Evolutionary conservation across 2,888 invertebrate genomes (phyloP).

Genomic region (Sphaerophoria taeniata): DNA sequence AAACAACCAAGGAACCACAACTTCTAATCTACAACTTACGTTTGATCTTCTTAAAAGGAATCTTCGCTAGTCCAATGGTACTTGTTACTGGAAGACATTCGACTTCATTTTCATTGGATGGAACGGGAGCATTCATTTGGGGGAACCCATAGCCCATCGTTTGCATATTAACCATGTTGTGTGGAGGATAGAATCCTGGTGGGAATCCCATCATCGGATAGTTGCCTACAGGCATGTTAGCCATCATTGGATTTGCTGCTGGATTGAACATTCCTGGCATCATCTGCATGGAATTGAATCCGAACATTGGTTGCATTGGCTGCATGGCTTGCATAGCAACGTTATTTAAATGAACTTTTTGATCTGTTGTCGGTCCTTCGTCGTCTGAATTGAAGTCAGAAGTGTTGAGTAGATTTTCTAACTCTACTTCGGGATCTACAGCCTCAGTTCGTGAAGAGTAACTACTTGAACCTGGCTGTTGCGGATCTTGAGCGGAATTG

Average conservation of each 20-base stretch:
- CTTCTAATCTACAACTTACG: slow-evolving; percentile 15
- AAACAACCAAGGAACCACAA: background rate
- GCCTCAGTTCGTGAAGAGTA: background rate
- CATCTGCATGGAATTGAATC: slow-evolving; percentile 10
- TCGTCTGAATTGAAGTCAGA: slow-evolving; percentile 49
- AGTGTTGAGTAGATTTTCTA: slow-evolving; percentile 35
- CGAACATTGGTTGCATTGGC: slow-evolving; percentile 4
- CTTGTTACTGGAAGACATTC: slow-evolving; percentile 60
- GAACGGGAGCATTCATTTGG: slow-evolving; percentile 15
- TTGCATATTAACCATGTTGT: slow-evolving; percentile 35
- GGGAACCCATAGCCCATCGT: slow-evolving; percentile 47
- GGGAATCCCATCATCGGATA: background rate
- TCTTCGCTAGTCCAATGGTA: slow-evolving; percentile 37
- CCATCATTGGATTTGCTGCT: slow-evolving; percentile 28
- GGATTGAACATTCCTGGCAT: slow-evolving; percentile 8
- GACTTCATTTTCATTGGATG: slow-evolving; percentile 34
- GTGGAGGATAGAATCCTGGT: slow-evolving; percentile 19
- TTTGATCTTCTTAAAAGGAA: slow-evolving; percentile 59
- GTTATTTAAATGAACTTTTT: background rate
- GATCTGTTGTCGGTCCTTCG: background rate
- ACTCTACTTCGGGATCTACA: background rate
- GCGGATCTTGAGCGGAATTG: background rate
- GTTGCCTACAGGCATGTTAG: background rate
- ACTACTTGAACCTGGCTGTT: background rate
- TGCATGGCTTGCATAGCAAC: background rate